Percentiles rank a stretch among this genome's conserved stretches.
Conservation (phyloP, 2,113 vertebrate species). For the Lonchura striata region DNA sequence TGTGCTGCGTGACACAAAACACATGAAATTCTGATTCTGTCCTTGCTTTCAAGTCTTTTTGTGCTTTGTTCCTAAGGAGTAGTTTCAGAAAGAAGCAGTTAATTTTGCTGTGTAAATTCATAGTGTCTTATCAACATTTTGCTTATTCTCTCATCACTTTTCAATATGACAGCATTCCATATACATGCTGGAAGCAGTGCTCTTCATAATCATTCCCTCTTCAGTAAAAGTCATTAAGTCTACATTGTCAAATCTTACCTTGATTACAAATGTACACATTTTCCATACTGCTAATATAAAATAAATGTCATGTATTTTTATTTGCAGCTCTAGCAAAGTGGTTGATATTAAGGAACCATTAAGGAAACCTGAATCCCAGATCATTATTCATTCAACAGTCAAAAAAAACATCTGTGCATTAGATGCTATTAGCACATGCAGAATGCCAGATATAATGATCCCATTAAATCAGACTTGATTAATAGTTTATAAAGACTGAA, state of each 20-base stretch:
- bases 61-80: background rate
- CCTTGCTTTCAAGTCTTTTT: background rate
- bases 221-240: constrained; percentile 56
- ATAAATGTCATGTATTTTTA: constrained; percentile 67
- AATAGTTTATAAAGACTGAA: constrained; percentile 72
- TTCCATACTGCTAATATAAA: constrained; percentile 65
- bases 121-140: background rate
- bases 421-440: constrained; percentile 70
- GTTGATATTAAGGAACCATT: constrained; percentile 74
- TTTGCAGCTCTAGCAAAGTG: constrained; percentile 62
- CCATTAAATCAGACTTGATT: constrained; percentile 74
- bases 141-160: background rate
- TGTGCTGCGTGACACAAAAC: background rate
- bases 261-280: constrained; percentile 68
- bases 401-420: constrained; percentile 63
- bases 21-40: background rate
- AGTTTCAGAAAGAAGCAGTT: background rate
- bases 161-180: constrained; percentile 9
- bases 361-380: constrained; percentile 68
- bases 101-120: constrained; percentile 19
- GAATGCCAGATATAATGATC: constrained; percentile 77
- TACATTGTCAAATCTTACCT: constrained; percentile 64
- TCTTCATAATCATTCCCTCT: constrained; percentile 54
- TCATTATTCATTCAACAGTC: constrained; percentile 74
- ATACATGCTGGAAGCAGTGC: constrained; percentile 17